phyloP scores from a whole-genome alignment of 2,888 invertebrate genomes.

The Congeria kusceri region DNA sequence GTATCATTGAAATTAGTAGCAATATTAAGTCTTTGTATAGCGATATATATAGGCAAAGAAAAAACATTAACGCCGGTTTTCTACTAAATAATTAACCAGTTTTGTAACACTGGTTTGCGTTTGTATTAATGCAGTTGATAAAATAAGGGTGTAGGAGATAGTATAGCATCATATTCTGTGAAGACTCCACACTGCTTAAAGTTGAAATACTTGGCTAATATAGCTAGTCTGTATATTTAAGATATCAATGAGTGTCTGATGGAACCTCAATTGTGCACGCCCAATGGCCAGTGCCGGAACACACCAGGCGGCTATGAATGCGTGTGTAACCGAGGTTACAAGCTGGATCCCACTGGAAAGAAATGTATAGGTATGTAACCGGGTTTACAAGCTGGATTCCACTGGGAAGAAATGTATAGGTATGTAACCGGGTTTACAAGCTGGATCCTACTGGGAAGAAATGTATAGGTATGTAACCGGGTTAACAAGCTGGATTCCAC shows the following conservation, averaged over 20 bases:
- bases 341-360: slow-evolving; percentile 1
- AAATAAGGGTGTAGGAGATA: too few species aligned
- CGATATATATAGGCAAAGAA: too few species aligned
- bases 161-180: too few species aligned
- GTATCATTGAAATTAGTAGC: too few species aligned
- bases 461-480: slow-evolving; percentile 23
- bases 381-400: slow-evolving; percentile 8
- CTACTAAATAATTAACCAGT: too few species aligned
- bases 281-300: slow-evolving; percentile 21
- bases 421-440: slow-evolving; percentile 12
- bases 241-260: slow-evolving; percentile 34
- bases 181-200: too few species aligned
- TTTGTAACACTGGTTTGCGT: too few species aligned
- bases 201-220: too few species aligned
- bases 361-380: slow-evolving; percentile 29
- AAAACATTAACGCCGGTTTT: too few species aligned
- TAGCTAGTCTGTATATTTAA: too few species aligned
- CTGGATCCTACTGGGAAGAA: slow-evolving; percentile 2
- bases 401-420: slow-evolving; percentile 27
- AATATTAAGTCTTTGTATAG: too few species aligned
- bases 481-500: slow-evolving; percentile 14
- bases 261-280: slow-evolving; percentile 11
- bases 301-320: slow-evolving; percentile 21
- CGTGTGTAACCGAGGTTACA: slow-evolving; percentile 23
- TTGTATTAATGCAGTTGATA: too few species aligned